Percentiles rank a stretch among this genome's conserved stretches.
Evolutionary conservation across 2,797 vertebrate genomes (phyloP).

Genomic region (Pseudochirops cupreus): DNA sequence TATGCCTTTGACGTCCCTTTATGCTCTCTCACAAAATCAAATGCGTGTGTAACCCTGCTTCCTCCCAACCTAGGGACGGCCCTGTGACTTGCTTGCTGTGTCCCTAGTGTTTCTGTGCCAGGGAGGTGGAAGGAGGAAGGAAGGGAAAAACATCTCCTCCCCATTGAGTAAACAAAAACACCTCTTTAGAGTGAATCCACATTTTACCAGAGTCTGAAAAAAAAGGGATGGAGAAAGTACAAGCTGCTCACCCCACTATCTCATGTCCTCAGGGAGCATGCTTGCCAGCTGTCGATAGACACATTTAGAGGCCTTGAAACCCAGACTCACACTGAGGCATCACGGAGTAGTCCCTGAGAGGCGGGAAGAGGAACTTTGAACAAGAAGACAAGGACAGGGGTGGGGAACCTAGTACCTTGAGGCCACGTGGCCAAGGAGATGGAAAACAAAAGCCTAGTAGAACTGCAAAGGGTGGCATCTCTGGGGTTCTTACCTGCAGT

Average conservation of each 20-base stretch:
- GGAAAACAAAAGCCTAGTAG: neutral
- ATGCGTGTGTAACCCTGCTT: neutral
- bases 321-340: neutral
- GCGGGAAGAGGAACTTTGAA: neutral
- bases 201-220: conserved; percentile 25
- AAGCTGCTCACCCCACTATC: neutral
- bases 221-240: neutral
- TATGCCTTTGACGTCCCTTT: neutral
- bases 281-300: neutral
- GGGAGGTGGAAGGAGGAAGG: neutral
- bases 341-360: neutral
- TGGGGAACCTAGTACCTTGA: too few species aligned
- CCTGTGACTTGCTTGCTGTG: neutral
- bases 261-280: neutral
- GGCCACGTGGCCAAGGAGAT: neutral
- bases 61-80: neutral
- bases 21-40: conserved; percentile 28
- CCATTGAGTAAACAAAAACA: neutral
- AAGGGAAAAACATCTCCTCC: neutral
- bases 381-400: neutral
- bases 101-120: neutral
- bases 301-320: neutral
- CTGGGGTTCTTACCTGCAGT: neutral
- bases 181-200: neutral
- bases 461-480: neutral